These are phyloP conservation scores for Bombus confusus DNA, from an alignment of 1,140 invertebrate species.

Conservation along the genomic window DNA sequence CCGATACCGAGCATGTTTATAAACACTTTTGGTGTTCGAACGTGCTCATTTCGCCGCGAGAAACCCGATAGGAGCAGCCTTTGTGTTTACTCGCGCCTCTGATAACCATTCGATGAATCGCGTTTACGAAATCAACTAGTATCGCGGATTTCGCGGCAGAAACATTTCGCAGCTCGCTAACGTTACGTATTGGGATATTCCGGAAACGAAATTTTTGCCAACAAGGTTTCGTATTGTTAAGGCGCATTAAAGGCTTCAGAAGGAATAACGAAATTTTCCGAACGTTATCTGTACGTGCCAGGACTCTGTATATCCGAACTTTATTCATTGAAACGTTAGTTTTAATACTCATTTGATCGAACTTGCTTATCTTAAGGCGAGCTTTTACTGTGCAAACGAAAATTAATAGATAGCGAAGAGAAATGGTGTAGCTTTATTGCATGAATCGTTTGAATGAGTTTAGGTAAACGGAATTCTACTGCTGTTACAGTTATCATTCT, in stretches of 20 bases:
- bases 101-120: constrained; percentile 18
- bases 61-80: not conserved
- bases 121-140: not conserved
- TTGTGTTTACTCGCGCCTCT: constrained; percentile 3
- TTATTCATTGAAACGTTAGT: too few relatives aligned
- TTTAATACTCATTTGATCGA: too few relatives aligned
- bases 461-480: too few relatives aligned
- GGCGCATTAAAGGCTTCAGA: not conserved
- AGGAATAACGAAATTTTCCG: not conserved
- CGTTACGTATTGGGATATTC: not conserved
- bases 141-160: not conserved
- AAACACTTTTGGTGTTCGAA: constrained; percentile 15
- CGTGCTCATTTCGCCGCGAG: not conserved
- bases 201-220: not conserved
- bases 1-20: not conserved
- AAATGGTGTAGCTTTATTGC: too few relatives aligned
- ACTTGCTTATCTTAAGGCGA: too few relatives aligned
- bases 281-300: too few relatives aligned
- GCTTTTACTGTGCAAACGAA: too few relatives aligned
- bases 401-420: too few relatives aligned
- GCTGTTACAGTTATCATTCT: too few relatives aligned
- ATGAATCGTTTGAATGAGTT: too few relatives aligned
- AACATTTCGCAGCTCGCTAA: not conserved
- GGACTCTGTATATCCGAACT: too few relatives aligned
- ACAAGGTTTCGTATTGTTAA: too few relatives aligned